Conservation (phyloP, 2,113 vertebrate species). For the Campylorhamphus procurvoides region DNA sequence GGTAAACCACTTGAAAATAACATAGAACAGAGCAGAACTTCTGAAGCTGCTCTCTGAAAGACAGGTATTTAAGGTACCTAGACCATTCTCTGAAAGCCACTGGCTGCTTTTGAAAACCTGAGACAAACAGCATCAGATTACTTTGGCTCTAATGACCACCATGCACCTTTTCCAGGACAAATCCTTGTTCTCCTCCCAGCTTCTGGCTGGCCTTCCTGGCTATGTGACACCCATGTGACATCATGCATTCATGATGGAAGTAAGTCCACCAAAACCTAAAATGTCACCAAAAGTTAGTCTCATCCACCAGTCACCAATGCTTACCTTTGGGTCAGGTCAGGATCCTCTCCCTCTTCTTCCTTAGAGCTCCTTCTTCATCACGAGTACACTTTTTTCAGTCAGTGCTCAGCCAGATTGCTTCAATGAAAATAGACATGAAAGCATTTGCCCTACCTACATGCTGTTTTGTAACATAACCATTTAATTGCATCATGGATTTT, state of each 20-base stretch:
- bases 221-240: fast-evolving
- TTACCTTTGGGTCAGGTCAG: background rate
- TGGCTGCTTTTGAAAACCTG: background rate
- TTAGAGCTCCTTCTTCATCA: background rate
- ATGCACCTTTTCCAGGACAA: background rate
- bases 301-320: background rate
- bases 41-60: background rate
- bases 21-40: background rate
- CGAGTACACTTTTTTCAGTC: background rate
- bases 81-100: background rate
- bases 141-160: background rate
- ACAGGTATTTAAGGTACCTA: background rate
- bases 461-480: conserved; percentile 3
- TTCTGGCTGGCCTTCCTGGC: background rate
- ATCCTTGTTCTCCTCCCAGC: background rate
- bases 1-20: background rate
- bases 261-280: background rate
- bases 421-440: background rate
- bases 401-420: background rate
- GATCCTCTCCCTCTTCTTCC: background rate
- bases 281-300: background rate
- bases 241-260: background rate
- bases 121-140: background rate
- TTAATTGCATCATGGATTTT: background rate
- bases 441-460: background rate